Conservation (phyloP, 2,888 invertebrate genomes). For the Luperina nickerlii region DNA sequence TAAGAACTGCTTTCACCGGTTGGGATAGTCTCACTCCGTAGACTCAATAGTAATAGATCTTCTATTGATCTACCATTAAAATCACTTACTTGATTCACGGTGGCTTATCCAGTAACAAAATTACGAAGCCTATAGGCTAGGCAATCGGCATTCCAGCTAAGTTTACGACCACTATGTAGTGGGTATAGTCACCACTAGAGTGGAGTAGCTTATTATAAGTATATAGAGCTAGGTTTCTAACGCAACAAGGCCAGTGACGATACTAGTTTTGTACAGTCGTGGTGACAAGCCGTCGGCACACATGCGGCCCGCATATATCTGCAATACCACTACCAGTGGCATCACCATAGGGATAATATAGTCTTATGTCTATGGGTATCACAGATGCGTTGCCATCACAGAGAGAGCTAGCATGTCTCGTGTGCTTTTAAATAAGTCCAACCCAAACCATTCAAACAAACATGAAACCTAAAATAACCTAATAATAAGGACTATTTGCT, state of each 20-base stretch:
- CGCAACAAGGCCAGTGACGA: constrained; percentile 49
- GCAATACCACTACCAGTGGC: too few species aligned
- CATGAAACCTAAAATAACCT: too few species aligned
- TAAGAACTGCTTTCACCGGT: background rate
- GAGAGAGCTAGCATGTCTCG: too few species aligned
- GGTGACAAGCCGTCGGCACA: background rate
- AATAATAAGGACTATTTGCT: too few species aligned
- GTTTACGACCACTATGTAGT: constrained; percentile 9
- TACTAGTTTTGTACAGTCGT: constrained; percentile 36
- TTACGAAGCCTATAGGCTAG: constrained; percentile 2
- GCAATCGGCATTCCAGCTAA: constrained; percentile 40
- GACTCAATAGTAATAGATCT: background rate
- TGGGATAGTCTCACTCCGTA: too few species aligned
- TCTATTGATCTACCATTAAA: background rate
- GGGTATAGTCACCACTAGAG: background rate
- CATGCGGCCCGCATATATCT: background rate
- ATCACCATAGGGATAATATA: too few species aligned
- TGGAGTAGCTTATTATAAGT: constrained; percentile 6
- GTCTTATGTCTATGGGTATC: too few species aligned
- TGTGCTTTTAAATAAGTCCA: too few species aligned
- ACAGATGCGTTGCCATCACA: too few species aligned
- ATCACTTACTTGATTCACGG: background rate
- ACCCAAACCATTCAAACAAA: too few species aligned
- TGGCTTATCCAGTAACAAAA: background rate
- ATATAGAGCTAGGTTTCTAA: constrained; percentile 56